phyloP scores from a whole-genome alignment of 2,797 vertebrate genomes.

The Gambusia yucatana region DNA sequence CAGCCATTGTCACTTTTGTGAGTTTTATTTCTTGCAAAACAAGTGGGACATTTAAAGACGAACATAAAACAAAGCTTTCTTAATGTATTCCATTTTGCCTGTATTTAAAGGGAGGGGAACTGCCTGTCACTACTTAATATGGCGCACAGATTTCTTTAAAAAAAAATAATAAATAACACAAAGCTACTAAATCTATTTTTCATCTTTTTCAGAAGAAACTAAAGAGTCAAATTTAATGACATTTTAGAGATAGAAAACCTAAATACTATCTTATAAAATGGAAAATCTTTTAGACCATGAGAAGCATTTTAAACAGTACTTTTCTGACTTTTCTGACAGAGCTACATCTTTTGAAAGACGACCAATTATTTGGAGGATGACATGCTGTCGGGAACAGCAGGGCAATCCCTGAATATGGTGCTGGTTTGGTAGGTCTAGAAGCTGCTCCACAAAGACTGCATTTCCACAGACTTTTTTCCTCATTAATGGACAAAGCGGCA shows the following conservation, averaged over 20 bases:
- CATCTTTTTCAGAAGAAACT: not conserved
- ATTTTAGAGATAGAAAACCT: not conserved
- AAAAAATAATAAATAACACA: conserved; percentile 18
- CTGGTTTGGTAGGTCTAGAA: not conserved
- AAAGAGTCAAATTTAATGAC: not conserved
- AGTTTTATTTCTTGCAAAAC: conserved; percentile 24
- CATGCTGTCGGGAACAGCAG: not conserved
- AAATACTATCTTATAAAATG: not conserved
- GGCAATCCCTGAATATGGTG: not conserved
- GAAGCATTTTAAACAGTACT: not conserved
- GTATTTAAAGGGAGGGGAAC: conserved; percentile 18
- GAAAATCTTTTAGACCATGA: not conserved
- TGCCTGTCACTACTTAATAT: conserved; percentile 36
- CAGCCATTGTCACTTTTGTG: conserved; percentile 51
- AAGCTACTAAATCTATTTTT: conserved; percentile 5
- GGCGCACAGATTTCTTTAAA: conserved; percentile 2
- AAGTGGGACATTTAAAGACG: not conserved
- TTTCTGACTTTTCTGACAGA: not conserved
- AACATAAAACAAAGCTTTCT: conserved; percentile 28
- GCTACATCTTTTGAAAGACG: not conserved
- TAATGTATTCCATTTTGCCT: conserved; percentile 23
- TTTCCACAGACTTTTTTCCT: not conserved
- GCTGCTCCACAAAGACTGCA: not conserved
- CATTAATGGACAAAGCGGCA: not conserved
- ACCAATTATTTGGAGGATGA: not conserved